Conservation (phyloP, 2,888 invertebrate genomes). For the Carterocephalus palaemon region DNA sequence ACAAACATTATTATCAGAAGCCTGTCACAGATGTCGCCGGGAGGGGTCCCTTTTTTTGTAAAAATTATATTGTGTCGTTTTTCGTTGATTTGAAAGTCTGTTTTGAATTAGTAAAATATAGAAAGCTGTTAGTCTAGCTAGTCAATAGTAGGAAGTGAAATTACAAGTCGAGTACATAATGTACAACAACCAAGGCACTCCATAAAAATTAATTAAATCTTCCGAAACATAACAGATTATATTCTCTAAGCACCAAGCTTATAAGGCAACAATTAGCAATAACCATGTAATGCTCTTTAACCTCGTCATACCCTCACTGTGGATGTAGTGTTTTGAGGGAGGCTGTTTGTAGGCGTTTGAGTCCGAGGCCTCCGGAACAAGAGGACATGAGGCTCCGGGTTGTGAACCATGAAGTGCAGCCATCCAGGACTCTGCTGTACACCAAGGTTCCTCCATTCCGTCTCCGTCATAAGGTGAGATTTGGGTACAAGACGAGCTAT, state of each 20-base stretch:
- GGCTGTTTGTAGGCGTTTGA: conserved; percentile 30
- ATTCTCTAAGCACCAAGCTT: conserved; percentile 8
- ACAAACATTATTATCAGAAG: too few relatives aligned
- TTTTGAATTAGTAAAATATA: too few relatives aligned
- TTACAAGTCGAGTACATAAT: too few relatives aligned
- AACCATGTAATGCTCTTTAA: too few relatives aligned
- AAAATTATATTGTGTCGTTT: too few relatives aligned
- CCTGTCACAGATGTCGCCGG: too few relatives aligned
- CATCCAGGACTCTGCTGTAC: conserved; percentile 94
- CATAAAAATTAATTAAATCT: conserved; percentile 2
- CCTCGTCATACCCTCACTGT: conserved; percentile 53
- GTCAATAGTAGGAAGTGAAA: too few relatives aligned
- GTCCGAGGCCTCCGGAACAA: conserved; percentile 83
- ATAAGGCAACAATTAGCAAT: neutral
- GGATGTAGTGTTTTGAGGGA: conserved; percentile 52
- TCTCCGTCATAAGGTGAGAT: conserved; percentile 94
- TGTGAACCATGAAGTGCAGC: conserved; percentile 94
- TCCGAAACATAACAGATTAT: neutral
- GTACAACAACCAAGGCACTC: conserved; percentile 1
- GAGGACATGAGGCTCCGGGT: conserved; percentile 93
- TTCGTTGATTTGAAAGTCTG: too few relatives aligned
- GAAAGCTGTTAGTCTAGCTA: too few relatives aligned
- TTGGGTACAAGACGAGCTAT: conserved; percentile 91
- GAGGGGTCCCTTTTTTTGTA: too few relatives aligned
- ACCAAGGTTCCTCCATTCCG: conserved; percentile 96